Conservation (phyloP, 2,113 vertebrate genomes). For the Salvelinus sp. region DNA sequence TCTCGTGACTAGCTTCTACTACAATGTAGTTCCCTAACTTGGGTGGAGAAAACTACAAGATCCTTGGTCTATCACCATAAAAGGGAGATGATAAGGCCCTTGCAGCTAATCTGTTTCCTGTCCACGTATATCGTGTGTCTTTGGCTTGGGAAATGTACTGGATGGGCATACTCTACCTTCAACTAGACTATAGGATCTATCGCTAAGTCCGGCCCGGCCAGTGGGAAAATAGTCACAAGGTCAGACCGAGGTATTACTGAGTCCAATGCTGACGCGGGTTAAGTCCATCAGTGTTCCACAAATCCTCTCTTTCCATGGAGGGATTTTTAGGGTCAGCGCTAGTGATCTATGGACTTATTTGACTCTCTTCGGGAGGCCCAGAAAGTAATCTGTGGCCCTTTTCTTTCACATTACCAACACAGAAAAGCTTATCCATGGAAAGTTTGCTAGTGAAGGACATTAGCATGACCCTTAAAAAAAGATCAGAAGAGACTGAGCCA, state of each 20-base stretch:
- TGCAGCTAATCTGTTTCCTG: no score
- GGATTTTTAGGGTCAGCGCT: constrained; percentile 45
- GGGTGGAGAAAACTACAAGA: no score
- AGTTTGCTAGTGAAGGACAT: not conserved
- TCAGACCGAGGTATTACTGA: not conserved
- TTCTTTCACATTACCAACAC: not conserved
- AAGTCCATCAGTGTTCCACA: constrained; percentile 25
- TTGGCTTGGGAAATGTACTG: no score
- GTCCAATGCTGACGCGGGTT: not conserved
- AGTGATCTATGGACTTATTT: not conserved
- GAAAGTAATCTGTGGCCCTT: not conserved
- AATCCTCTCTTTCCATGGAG: constrained; percentile 7
- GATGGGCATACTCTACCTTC: no score
- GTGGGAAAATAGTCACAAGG: not conserved
- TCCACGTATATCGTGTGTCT: no score
- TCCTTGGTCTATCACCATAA: no score
- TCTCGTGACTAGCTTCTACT: not conserved
- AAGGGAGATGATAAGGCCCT: no score
- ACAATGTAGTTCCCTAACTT: not conserved
- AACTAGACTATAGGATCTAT: no score
- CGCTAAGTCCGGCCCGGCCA: not conserved
- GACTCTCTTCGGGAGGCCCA: not conserved
- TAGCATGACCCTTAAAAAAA: constrained; percentile 24
- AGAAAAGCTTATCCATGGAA: not conserved
- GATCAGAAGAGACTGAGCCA: constrained; percentile 28